Evolutionary conservation across 1,140 invertebrate species (phyloP), one percentile per base, ranked within the genome.

Genomic region (Caerostris darwini): DNA sequence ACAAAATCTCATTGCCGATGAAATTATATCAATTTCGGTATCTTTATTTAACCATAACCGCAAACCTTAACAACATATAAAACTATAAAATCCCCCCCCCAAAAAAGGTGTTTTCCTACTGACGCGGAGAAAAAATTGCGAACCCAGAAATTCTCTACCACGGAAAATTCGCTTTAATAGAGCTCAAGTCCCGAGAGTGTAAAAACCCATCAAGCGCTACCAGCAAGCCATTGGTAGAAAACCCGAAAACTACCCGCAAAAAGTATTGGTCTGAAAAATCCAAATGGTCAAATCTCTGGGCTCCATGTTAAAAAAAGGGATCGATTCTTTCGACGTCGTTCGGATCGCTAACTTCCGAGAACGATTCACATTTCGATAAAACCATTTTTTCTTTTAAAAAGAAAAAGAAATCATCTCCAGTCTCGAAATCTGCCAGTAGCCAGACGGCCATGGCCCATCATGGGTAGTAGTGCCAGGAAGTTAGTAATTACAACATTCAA

Each of bases 281-380:
- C 82, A 57, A 58, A 83, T 83, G 82, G 82, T 83, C 82, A 83
- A 54, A 50, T 12, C 17, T 77, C 69, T 19, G 10, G 82, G n/a
- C n/a, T 56, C 69, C 19, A 2, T 58, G 7, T n/a, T n/a, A n/a
- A n/a, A n/a, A n/a, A 58, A 83, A 83, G n/a, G 53, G 82, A 83
- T 83, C 82, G 82, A 83, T 83, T 83, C 54, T n/a, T 58, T 57
- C 34, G n/a, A 54, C 53, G 53, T 53, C 57, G 53, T 58, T 58
- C 57, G 12, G 53, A 54, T 56, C 82, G 82, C 8, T 14, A 6
- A 77, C 8, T 34, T 77, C 14, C 19, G 19, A 34, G 82, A 57
- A 58, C 82, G 82, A 83, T 83, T 83, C 82, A 6, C 82, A 56
- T 17, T 83, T 83, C 82, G 82, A 83, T 83, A 83, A 83, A 58